Conservation (phyloP, 2,888 invertebrate genomes). For the Amphipoea oculea region DNA sequence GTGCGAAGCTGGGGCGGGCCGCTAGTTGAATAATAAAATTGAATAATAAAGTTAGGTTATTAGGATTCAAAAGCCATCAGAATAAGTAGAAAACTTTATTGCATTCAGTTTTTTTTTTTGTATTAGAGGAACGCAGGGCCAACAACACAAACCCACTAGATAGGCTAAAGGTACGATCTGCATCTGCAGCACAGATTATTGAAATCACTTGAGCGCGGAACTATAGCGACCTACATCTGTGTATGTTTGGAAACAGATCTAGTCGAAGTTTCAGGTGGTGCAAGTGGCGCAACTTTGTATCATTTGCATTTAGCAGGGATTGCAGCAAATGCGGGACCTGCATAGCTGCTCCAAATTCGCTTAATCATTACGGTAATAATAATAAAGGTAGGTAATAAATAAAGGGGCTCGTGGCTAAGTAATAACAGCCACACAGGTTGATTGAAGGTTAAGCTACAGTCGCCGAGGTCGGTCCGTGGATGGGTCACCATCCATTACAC, state of each 20-base stretch:
- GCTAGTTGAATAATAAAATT: too few relatives aligned
- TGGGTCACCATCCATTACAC: neutral
- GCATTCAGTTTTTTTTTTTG: neutral
- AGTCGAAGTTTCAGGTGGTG: constrained; percentile 57
- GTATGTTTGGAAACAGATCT: constrained; percentile 53
- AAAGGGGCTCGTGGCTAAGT: neutral
- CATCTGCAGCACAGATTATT: constrained; percentile 45
- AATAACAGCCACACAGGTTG: neutral
- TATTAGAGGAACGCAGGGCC: neutral
- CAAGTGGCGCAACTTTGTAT: constrained; percentile 63
- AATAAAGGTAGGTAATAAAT: neutral
- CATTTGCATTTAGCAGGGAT: constrained; percentile 67
- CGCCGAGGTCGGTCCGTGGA: neutral
- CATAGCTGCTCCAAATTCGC: constrained; percentile 42
- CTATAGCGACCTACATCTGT: constrained; percentile 50
- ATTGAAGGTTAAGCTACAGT: neutral
- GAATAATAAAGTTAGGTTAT: too few relatives aligned
- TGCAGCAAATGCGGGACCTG: constrained; percentile 53
- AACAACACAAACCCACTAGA: constrained; percentile 2
- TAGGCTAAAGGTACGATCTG: neutral
- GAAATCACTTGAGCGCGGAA: constrained; percentile 56
- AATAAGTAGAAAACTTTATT: neutral
- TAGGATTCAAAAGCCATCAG: neutral
- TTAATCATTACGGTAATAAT: constrained; percentile 33
- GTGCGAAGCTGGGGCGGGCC: too few relatives aligned